Evolutionary conservation across 2,888 invertebrate genomes (phyloP).

Genomic region (Caenorhabditis macrosperma): DNA sequence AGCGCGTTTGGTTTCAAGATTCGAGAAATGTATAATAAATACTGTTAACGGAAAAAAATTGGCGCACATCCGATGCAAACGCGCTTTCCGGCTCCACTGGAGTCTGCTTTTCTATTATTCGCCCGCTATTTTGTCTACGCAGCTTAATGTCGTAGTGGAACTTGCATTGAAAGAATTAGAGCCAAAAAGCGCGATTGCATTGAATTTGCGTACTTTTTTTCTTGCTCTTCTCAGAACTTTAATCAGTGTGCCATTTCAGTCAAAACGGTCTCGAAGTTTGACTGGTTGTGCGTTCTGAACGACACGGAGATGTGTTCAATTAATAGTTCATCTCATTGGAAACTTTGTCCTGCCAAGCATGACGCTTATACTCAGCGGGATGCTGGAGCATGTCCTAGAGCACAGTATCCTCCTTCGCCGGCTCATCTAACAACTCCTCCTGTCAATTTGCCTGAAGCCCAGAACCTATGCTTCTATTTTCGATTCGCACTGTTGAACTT

Average conservation of each 20-base stretch:
- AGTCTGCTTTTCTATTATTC: no score
- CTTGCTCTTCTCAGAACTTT: background rate
- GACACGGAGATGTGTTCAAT: conserved; percentile 56
- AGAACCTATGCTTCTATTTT: conserved; percentile 40
- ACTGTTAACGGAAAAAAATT: no score
- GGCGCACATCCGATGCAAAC: no score
- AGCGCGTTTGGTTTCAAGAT: no score
- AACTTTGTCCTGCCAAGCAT: conserved; percentile 39
- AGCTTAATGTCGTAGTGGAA: no score
- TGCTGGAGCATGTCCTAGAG: conserved; percentile 45
- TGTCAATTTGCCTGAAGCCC: conserved; percentile 47
- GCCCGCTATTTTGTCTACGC: no score
- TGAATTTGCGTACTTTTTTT: no score
- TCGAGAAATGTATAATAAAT: no score
- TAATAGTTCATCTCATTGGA: conserved; percentile 48
- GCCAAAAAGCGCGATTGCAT: no score
- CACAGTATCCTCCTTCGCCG: conserved; percentile 44
- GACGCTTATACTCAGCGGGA: conserved; percentile 47
- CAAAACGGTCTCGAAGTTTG: conserved; percentile 16
- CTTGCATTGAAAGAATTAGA: no score
- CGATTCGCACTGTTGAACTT: conserved; percentile 53
- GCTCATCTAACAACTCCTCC: conserved; percentile 49
- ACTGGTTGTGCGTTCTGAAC: conserved; percentile 54
- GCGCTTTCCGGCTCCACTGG: no score
- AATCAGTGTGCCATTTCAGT: conserved; percentile 7